Conservation (phyloP, 1,140 invertebrate genomes). For the Cryptotermes secundus region DNA sequence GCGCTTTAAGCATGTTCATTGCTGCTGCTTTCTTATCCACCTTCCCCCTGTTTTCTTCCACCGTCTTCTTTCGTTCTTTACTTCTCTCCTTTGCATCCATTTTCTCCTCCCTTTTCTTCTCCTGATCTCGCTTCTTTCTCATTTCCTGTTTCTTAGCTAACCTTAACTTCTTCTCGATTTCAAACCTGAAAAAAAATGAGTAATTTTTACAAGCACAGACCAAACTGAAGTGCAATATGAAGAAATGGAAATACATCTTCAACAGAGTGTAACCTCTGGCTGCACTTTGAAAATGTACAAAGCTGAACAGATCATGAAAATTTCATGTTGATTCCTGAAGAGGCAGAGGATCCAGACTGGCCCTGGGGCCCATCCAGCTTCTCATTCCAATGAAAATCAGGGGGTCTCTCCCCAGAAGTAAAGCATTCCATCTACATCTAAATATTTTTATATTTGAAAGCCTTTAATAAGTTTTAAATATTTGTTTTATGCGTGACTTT, state of each 20-base stretch:
- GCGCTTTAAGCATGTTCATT: slow-evolving; percentile 86
- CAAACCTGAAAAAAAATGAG: slow-evolving; percentile 67
- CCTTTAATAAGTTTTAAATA: too few relatives aligned
- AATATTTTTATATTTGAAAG: too few relatives aligned
- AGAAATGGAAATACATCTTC: background rate
- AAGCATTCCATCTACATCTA: too few relatives aligned
- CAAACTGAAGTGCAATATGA: background rate
- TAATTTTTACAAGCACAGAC: background rate
- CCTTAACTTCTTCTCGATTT: slow-evolving; percentile 92
- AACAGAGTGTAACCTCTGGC: background rate
- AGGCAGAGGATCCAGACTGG: too few relatives aligned
- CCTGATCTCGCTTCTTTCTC: slow-evolving; percentile 52
- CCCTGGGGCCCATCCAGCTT: too few relatives aligned
- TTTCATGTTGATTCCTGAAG: too few relatives aligned
- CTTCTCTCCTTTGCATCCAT: slow-evolving; percentile 76
- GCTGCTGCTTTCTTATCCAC: slow-evolving; percentile 88
- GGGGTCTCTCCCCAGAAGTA: too few relatives aligned
- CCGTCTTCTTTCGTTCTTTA: slow-evolving; percentile 89
- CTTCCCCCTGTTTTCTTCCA: slow-evolving; percentile 79
- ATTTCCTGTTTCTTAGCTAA: slow-evolving; percentile 81
- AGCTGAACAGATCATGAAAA: too few relatives aligned
- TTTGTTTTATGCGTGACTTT: too few relatives aligned
- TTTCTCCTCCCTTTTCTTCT: slow-evolving; percentile 60
- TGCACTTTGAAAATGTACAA: background rate
- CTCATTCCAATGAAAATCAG: too few relatives aligned